Conservation (phyloP, 2,113 vertebrate genomes). For the Triplophysa dalaica region DNA sequence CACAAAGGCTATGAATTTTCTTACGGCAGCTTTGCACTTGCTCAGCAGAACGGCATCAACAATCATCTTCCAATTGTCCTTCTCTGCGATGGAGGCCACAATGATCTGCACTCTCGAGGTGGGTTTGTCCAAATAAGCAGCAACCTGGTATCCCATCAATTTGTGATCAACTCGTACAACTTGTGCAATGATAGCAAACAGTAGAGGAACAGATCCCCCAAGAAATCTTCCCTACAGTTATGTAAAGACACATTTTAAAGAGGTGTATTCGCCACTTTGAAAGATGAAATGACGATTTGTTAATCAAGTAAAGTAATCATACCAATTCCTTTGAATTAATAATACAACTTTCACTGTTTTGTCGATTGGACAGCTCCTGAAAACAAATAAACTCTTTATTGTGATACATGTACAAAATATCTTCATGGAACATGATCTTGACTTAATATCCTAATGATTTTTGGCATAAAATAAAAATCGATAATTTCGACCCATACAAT, state of each 20-base stretch:
- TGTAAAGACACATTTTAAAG: not conserved
- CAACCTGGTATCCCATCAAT: slow-evolving; percentile 69
- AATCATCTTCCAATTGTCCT: slow-evolving; percentile 76
- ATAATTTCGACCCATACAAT: too few species aligned
- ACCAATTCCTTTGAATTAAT: not conserved
- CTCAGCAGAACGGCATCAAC: slow-evolving; percentile 73
- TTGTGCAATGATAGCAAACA: slow-evolving; percentile 68
- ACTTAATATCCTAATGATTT: too few species aligned
- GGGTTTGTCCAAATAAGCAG: slow-evolving; percentile 66
- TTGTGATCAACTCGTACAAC: slow-evolving; percentile 66
- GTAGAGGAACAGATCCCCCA: slow-evolving; percentile 63
- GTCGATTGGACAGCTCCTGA: not conserved
- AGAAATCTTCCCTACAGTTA: slow-evolving; percentile 69
- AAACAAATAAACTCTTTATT: too few species aligned
- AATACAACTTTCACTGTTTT: not conserved
- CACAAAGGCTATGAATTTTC: not conserved
- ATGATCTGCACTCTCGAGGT: slow-evolving; percentile 72
- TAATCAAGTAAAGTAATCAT: not conserved
- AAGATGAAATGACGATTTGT: not conserved
- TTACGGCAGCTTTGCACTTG: slow-evolving; percentile 77
- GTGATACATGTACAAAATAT: too few species aligned
- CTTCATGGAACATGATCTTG: too few species aligned
- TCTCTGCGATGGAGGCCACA: slow-evolving; percentile 68
- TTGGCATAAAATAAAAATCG: too few species aligned
- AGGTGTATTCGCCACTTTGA: not conserved